phyloP scores from a whole-genome alignment of 2,113 vertebrate genomes.

The Delphinapterus leucas region DNA sequence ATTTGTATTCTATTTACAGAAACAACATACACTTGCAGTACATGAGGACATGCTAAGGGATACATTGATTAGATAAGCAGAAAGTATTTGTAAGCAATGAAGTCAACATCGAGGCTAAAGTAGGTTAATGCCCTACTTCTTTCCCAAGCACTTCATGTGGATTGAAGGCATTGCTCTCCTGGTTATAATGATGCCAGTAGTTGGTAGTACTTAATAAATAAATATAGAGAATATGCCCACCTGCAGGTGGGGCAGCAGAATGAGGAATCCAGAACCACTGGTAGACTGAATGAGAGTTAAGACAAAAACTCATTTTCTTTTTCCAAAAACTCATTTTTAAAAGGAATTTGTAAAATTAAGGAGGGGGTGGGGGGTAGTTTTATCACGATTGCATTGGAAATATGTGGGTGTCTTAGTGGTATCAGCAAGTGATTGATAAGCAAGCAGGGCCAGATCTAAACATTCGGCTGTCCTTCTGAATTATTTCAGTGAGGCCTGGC shows the following conservation, averaged over 20 bases:
- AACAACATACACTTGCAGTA: background rate
- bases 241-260: background rate
- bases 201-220: too few species aligned
- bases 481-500: background rate
- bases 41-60: background rate
- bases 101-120: background rate
- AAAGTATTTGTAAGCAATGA: background rate
- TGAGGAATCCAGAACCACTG: background rate
- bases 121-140: background rate
- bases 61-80: background rate
- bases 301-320: background rate
- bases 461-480: too few species aligned
- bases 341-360: background rate
- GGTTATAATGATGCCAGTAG: background rate
- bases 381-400: too few species aligned
- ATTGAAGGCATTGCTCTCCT: background rate
- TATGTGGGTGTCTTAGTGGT: background rate
- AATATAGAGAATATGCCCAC: background rate
- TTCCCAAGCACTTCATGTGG: background rate
- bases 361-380: background rate
- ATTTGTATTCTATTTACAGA: background rate
- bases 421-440: accelerated
- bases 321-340: background rate
- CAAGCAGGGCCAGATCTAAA: background rate
- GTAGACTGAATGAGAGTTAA: background rate